phyloP scores from a whole-genome alignment of 1,140 invertebrate species.

The Papilio machaon region DNA sequence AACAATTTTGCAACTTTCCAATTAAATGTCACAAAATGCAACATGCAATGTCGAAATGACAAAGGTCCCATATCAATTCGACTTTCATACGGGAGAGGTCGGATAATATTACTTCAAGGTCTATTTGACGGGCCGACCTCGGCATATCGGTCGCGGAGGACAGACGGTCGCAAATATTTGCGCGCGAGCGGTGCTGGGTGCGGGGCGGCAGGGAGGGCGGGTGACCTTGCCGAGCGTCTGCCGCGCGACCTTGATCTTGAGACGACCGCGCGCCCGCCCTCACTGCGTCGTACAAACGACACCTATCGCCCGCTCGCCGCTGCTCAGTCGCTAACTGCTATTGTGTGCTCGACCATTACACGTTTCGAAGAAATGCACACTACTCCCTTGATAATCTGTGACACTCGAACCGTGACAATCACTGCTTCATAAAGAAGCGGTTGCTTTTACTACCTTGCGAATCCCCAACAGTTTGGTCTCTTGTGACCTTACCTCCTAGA shows the following conservation, averaged over 20 bases:
- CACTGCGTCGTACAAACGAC: constrained; percentile 58
- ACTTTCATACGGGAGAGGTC: constrained; percentile 70
- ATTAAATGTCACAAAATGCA: constrained; percentile 2
- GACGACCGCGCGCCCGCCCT: constrained; percentile 76
- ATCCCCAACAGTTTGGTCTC: neutral
- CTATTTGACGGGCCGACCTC: constrained; percentile 76
- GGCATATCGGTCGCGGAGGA: constrained; percentile 80
- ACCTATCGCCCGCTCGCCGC: constrained; percentile 54
- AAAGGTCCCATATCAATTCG: constrained; percentile 58
- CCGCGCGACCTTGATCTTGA: constrained; percentile 79
- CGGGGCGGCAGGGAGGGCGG: constrained; percentile 49
- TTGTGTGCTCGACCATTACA: constrained; percentile 32
- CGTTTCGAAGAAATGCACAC: constrained; percentile 22
- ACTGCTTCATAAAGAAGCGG: neutral
- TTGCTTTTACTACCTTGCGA: neutral
- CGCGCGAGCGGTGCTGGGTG: constrained; percentile 62
- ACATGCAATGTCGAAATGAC: constrained; percentile 54
- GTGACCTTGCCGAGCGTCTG: constrained; percentile 79
- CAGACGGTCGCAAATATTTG: constrained; percentile 80
- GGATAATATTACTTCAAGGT: constrained; percentile 78
- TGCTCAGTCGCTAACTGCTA: constrained; percentile 47
- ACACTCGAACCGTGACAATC: neutral
- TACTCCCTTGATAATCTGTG: neutral
- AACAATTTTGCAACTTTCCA: no score
- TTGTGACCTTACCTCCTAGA: neutral